Evolutionary conservation across 2,113 vertebrate species (phyloP), one percentile per base, ranked within the genome.

Genomic region (Myrmecophaga tridactyla): DNA sequence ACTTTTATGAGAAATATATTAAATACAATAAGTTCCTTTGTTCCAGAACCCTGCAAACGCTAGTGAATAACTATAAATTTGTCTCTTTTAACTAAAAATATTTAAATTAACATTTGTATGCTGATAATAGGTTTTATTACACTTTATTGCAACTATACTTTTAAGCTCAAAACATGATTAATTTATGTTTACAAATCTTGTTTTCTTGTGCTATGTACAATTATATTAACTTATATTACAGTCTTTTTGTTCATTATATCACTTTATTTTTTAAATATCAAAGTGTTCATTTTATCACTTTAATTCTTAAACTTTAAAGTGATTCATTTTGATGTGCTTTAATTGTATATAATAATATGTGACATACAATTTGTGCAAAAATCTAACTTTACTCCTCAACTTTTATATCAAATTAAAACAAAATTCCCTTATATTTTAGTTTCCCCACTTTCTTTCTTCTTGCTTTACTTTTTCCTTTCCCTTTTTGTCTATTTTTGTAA

Each of bases 1-100:
- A 91, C 12, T 87, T 97, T 96, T 94, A 94, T 96, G 93, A 90
- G 95, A 96, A 70, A 96, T 94, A 92, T 85, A 87, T 95, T 96
- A 96, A 84, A 76, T 96, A 17, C 84, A 94, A 78, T 97, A 95
- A 77, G 67, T 95, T 94, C 70, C 90, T 78, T 95, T 95, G 56
- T 92, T 95, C 58, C 75, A 95, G 87, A 96, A 92, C 89, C 83
- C 63, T 83, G 87, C 43, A 88, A 62, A 96, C 76, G 92, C 77
- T 90, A 94, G 67, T 90, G 90, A 96, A 76, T 92, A 36, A 95
- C n/a, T 97, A 3, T 96, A 96, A 34, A 70, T 96, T 84, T 95
- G 0, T 75, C 87, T 96, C 85, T 58, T 94, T 96, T 91, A 95
- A 93, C 7, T 31, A 65, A 83, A 92, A 95, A 43, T 11, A 91